These are phyloP conservation scores for Pterostichus madidus DNA, from an alignment of 2,888 invertebrate genomes.

Conservation along the genomic window DNA sequence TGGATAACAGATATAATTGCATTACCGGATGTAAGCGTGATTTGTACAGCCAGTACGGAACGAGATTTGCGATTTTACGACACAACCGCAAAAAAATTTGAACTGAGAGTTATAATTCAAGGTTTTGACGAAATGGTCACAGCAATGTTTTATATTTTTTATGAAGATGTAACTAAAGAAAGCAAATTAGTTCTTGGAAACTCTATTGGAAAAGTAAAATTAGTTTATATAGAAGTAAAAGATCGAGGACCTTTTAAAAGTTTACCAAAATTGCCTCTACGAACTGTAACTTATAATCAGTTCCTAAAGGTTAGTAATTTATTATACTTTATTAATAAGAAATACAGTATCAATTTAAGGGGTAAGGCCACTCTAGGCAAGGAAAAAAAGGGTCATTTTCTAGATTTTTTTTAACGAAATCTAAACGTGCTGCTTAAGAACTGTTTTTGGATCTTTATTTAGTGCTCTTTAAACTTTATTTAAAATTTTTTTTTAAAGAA, in stretches of 20 bases:
- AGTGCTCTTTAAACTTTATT: no score
- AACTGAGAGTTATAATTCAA: slow-evolving; percentile 84
- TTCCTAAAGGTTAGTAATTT: slow-evolving; percentile 24
- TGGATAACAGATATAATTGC: slow-evolving; percentile 88
- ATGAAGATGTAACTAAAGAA: slow-evolving; percentile 79
- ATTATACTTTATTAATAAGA: no score
- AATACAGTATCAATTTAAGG: no score
- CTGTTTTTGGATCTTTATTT: no score
- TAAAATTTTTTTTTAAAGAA: no score
- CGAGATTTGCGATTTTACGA: slow-evolving; percentile 90
- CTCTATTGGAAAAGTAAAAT: slow-evolving; percentile 84
- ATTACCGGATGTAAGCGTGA: slow-evolving; percentile 87
- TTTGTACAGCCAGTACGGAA: slow-evolving; percentile 88
- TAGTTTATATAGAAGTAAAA: slow-evolving; percentile 82
- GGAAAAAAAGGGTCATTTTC: no score
- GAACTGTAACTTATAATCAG: slow-evolving; percentile 80
- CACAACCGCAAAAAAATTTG: slow-evolving; percentile 86
- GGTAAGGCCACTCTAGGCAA: no score
- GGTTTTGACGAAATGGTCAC: slow-evolving; percentile 82
- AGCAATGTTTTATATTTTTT: slow-evolving; percentile 82
- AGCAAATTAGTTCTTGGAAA: slow-evolving; percentile 87
- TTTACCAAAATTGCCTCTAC: slow-evolving; percentile 81
- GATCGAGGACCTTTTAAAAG: slow-evolving; percentile 86
- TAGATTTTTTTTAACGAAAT: no score
- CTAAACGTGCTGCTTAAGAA: no score